These are phyloP conservation scores for Scaptomyza flava DNA, from an alignment of 2,888 invertebrate species.

Conservation along the genomic window DNA sequence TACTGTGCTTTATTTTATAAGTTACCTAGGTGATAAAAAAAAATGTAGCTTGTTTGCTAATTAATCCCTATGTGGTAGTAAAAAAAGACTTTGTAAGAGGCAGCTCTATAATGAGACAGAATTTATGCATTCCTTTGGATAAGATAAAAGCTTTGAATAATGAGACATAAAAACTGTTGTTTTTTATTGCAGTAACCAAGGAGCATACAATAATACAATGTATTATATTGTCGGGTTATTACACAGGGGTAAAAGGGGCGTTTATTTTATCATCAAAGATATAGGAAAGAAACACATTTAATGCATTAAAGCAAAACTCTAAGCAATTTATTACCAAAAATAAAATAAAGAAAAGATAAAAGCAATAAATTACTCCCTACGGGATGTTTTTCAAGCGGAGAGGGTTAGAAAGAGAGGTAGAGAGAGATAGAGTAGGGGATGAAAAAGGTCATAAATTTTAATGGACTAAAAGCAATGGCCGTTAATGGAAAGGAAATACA, in stretches of 20 bases:
- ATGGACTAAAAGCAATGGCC: not conserved
- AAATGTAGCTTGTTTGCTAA: not conserved
- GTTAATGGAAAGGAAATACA: not conserved
- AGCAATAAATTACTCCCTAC: not conserved
- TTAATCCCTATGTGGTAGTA: not conserved
- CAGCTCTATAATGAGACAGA: not conserved
- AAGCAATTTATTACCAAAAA: not conserved
- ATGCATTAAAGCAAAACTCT: too few species aligned
- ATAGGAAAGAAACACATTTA: not conserved
- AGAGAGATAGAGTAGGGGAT: not conserved
- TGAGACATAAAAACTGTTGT: not conserved
- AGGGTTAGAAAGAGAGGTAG: not conserved
- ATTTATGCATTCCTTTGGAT: not conserved
- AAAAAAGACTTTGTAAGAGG: not conserved
- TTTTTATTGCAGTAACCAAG: not conserved
- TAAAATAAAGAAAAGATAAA: not conserved
- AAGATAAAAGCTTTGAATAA: not conserved
- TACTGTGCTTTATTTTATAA: not conserved
- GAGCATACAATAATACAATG: not conserved
- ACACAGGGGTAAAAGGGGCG: too few species aligned
- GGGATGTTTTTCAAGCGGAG: too few species aligned
- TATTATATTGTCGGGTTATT: too few species aligned
- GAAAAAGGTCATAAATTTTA: slow-evolving; percentile 1
- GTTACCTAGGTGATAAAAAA: not conserved
- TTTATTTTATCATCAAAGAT: not conserved